These are phyloP conservation scores for Malurus elegans DNA, from an alignment of 2,113 vertebrate species.

Conservation along the genomic window DNA sequence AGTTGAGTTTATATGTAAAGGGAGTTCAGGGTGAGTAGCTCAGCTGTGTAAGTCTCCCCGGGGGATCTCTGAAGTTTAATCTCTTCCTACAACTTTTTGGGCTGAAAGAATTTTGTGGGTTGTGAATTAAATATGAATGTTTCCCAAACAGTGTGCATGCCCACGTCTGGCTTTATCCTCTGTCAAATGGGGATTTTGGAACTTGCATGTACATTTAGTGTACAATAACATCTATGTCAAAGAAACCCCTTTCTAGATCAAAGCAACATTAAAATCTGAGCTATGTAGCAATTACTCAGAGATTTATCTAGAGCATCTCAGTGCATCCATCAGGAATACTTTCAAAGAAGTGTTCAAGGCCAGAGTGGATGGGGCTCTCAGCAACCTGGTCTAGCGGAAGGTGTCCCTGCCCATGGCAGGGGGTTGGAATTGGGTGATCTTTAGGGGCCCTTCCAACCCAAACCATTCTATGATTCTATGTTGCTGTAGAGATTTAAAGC, in stretches of 20 bases:
- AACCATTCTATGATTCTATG: background rate
- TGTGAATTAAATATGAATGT: background rate
- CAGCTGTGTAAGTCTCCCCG: background rate
- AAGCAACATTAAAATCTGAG: background rate
- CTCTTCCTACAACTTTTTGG: slow-evolving; percentile 7
- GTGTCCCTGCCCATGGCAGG: background rate
- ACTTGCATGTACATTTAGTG: background rate
- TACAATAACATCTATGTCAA: background rate
- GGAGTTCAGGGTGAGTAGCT: background rate
- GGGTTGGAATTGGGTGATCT: background rate
- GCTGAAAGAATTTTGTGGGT: background rate
- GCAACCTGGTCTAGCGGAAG: background rate
- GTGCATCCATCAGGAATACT: background rate
- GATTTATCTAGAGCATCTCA: background rate
- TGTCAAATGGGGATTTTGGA: background rate
- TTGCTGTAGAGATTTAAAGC: background rate
- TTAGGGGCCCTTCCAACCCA: background rate
- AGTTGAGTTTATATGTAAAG: background rate
- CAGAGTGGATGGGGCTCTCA: background rate
- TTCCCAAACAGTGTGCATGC: background rate
- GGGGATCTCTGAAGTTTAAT: background rate
- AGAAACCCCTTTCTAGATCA: background rate
- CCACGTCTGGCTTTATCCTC: background rate
- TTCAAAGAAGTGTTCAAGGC: background rate
- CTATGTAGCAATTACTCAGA: background rate